phyloP scores from a whole-genome alignment of 2,888 invertebrate genomes.

The Thereva nobilitata region DNA sequence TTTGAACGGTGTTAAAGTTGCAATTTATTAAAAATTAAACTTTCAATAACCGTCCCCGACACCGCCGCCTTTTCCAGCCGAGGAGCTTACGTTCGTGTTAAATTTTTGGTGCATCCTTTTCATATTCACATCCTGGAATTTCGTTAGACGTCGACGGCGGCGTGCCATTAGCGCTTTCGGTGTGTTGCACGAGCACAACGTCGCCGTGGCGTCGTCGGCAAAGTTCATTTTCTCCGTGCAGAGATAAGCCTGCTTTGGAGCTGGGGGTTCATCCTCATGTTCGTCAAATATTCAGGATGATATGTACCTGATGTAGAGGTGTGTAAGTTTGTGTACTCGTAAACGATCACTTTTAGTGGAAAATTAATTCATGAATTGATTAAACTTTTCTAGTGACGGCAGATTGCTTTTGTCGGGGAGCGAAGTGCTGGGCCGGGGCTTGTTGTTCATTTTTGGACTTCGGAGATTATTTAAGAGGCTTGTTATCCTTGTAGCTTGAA shows the following conservation, averaged over 20 bases:
- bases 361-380: constrained; percentile 35
- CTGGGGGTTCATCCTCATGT: background rate
- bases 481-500: no score
- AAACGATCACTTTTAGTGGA: constrained; percentile 28
- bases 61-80: background rate
- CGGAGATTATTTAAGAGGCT: no score
- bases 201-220: no score
- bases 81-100: background rate
- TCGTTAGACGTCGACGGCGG: no score
- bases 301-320: background rate
- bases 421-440: background rate
- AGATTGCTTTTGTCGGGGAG: background rate
- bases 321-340: background rate
- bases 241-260: background rate
- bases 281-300: constrained; percentile 6
- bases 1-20: constrained; percentile 14
- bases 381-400: constrained; percentile 31
- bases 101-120: background rate
- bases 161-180: no score
- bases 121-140: no score
- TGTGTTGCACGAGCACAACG: no score
- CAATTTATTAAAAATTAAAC: constrained; percentile 31
- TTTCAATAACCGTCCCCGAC: constrained; percentile 18
- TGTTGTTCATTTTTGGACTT: constrained; percentile 6
- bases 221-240: no score